phyloP scores from a whole-genome alignment of 2,113 vertebrate genomes.

The Solea solea region DNA sequence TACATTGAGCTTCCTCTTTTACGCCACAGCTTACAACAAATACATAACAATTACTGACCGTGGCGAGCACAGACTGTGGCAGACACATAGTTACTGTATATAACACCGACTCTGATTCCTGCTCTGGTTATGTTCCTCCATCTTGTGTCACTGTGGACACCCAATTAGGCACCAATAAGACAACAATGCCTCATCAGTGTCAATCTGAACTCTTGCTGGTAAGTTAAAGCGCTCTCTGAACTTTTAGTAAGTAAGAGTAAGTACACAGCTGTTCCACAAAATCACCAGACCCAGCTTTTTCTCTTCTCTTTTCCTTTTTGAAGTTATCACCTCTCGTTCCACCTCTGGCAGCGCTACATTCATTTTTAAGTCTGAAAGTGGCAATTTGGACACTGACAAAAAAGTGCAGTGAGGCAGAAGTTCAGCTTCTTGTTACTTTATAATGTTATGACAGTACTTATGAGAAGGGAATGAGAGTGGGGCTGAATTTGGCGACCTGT shows the following conservation, averaged over 20 bases:
- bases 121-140: background rate
- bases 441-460: no score
- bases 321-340: slow-evolving; percentile 31
- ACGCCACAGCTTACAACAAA: background rate
- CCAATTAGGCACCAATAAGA: slow-evolving; percentile 1
- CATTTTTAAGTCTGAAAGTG: slow-evolving; percentile 21
- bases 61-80: background rate
- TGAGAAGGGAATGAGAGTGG: no score
- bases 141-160: background rate
- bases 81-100: background rate
- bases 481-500: no score
- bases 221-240: slow-evolving; percentile 32
- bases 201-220: slow-evolving; percentile 31
- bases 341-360: slow-evolving; percentile 21
- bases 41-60: background rate
- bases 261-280: slow-evolving; percentile 10
- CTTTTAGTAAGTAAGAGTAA: no score
- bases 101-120: no score
- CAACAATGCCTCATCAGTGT: background rate
- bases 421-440: background rate
- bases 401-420: background rate
- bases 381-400: slow-evolving; percentile 11
- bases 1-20: background rate
- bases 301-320: background rate
- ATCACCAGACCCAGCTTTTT: slow-evolving; percentile 16